phyloP scores from a whole-genome alignment of 2,113 vertebrate genomes.

The Chrysemys picta region DNA sequence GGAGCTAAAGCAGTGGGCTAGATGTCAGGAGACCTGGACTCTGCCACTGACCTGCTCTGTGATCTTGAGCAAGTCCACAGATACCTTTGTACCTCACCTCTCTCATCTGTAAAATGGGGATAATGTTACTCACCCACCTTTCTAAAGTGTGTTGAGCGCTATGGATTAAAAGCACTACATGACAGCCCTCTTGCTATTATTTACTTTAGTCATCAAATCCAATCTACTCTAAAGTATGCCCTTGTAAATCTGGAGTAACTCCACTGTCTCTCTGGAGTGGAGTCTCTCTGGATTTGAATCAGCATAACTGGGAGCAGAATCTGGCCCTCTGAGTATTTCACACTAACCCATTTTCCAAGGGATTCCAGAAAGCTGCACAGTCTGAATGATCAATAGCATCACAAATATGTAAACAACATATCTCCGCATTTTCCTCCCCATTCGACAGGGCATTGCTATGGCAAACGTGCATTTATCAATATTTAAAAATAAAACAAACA shows the following conservation, averaged over 20 bases:
- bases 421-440: background rate
- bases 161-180: background rate
- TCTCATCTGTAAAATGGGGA: background rate
- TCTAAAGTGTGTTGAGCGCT: background rate
- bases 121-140: background rate
- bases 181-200: background rate
- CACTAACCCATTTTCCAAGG: accelerated
- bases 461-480: conserved; percentile 45
- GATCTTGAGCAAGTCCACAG: background rate
- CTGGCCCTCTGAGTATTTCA: accelerated
- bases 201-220: background rate
- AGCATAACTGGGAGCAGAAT: background rate
- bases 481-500: conserved; percentile 44
- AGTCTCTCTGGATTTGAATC: background rate
- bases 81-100: background rate
- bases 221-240: background rate
- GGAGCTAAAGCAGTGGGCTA: background rate
- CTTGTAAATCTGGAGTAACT: background rate
- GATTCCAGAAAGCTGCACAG: background rate
- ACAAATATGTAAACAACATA: background rate
- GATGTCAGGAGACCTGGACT: background rate
- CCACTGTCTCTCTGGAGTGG: accelerated
- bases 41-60: background rate
- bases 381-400: accelerated
- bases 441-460: background rate